Conservation (phyloP, 2,888 invertebrate genomes). For the Papilio demoleus region DNA sequence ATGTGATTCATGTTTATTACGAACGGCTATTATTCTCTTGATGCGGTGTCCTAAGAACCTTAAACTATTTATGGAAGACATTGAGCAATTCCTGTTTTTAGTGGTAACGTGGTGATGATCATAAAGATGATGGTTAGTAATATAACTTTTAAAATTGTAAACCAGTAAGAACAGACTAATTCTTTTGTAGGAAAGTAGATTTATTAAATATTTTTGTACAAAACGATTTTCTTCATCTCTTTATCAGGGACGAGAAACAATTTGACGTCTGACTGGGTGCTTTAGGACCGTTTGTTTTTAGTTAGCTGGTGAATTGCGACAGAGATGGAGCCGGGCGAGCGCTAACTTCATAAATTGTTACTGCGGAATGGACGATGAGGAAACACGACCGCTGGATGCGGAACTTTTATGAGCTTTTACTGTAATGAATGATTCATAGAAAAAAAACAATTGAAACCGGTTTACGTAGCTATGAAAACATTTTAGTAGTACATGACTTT, state of each 20-base stretch:
- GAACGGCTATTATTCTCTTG: too few relatives aligned
- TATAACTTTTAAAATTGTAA: background rate
- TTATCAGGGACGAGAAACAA: conserved; percentile 4
- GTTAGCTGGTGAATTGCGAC: conserved; percentile 39
- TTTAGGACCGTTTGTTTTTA: conserved; percentile 37
- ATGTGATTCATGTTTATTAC: too few relatives aligned
- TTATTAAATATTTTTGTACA: background rate
- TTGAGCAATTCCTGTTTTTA: too few relatives aligned
- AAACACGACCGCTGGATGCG: conserved; percentile 16
- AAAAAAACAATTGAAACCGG: background rate
- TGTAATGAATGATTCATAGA: conserved; percentile 20
- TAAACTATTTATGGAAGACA: too few relatives aligned
- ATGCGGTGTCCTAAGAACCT: too few relatives aligned
- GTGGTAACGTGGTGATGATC: too few relatives aligned
- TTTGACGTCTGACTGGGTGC: conserved; percentile 28
- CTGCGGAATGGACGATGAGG: conserved; percentile 24
- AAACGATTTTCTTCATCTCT: background rate
- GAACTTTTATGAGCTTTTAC: conserved; percentile 23
- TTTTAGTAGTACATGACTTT: background rate
- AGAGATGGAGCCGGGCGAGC: conserved; percentile 34
- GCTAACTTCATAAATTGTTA: conserved; percentile 40
- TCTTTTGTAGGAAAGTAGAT: background rate
- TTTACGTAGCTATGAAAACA: background rate
- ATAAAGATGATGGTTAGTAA: background rate
- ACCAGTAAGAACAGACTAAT: background rate